Evolutionary conservation across 1,140 invertebrate genomes (phyloP), one percentile per base, ranked within the genome.

Genomic region (Ladona fulva): DNA sequence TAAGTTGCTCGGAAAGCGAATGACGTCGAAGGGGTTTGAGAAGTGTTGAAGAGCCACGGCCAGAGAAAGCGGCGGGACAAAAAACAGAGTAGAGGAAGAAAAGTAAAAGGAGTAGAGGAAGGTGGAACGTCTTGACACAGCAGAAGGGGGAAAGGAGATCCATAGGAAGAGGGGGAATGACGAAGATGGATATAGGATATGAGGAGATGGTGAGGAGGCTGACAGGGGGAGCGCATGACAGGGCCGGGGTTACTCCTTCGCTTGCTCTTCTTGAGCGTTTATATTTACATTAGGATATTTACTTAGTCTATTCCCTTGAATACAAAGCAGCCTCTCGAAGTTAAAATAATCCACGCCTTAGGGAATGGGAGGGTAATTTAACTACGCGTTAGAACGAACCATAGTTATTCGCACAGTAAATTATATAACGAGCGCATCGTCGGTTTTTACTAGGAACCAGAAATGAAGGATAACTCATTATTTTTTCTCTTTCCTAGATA

Each of bases 211-310:
- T 22, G 52, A 66, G 52, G 52, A 3, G 52, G 52, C 14, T 16
- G 52, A 66, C 52, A 22, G n/a, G 52, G 52, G 52, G 14, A 12
- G 52, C 52, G 3, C 16, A 37, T 37, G 29, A 37, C 29, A 66
- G 52, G 14, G 52, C 14, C 29, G 14, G 52, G 14, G 52, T 66
- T 16, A 66, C 16, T 66, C 52, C n/a, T 52, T 52, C 19, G 44
- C 44, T 19, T 66, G 52, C 16, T 1, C 52, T 19, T 22, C 52
- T 16, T 12, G 1, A 12, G 52, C 52, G 52, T 66, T 66, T 66
- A 66, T 66, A 66, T 66, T 66, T 66, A 66, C 52, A 66, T 66
- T 66, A 66, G 52, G n/a, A 22, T 66, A 66, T 66, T 66, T 66
- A 66, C 52, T 66, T 66, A 66, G 52, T 66, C 52, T 66, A 22